A percentile compares a stretch with the other conserved stretches of the same genome.
These are phyloP conservation scores for Gila orcuttii DNA, from an alignment of 2,113 vertebrate species.

Conservation along the genomic window DNA sequence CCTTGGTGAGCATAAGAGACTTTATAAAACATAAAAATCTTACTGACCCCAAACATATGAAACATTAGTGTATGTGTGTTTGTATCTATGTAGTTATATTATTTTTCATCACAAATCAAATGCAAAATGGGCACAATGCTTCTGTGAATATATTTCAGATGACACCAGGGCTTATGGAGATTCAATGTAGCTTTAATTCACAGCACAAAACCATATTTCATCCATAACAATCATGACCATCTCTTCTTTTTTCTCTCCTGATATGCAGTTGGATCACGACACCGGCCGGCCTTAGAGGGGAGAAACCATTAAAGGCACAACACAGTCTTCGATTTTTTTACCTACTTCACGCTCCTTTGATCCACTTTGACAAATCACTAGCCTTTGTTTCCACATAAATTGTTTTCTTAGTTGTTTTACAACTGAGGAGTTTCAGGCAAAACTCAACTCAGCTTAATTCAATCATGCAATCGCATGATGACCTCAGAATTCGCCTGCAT, in stretches of 20 bases:
- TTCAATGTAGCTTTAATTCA: constrained; percentile 63
- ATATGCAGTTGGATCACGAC: constrained; percentile 56
- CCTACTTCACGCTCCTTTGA: constrained; percentile 43
- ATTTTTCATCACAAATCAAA: background rate
- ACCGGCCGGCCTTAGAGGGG: background rate
- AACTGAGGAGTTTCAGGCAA: background rate
- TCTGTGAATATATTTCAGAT: background rate
- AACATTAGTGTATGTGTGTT: background rate
- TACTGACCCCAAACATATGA: background rate
- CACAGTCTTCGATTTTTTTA: constrained; percentile 9
- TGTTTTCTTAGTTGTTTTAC: background rate
- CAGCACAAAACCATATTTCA: constrained; percentile 57
- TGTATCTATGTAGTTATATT: background rate
- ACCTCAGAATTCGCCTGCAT: constrained; percentile 6
- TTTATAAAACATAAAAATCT: background rate
- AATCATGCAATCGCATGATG: constrained; percentile 38
- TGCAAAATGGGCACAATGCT: background rate
- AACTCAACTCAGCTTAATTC: constrained; percentile 7
- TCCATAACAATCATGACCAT: constrained; percentile 42
- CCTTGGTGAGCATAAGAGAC: background rate
- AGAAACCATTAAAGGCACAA: constrained; percentile 12
- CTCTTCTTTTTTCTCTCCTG: constrained; percentile 24
- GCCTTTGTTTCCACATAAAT: background rate
- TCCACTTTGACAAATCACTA: constrained; percentile 34
- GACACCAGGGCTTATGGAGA: constrained; percentile 36